Evolutionary conservation across 1,140 invertebrate genomes (phyloP).

Genomic region (Fopius arisanus): DNA sequence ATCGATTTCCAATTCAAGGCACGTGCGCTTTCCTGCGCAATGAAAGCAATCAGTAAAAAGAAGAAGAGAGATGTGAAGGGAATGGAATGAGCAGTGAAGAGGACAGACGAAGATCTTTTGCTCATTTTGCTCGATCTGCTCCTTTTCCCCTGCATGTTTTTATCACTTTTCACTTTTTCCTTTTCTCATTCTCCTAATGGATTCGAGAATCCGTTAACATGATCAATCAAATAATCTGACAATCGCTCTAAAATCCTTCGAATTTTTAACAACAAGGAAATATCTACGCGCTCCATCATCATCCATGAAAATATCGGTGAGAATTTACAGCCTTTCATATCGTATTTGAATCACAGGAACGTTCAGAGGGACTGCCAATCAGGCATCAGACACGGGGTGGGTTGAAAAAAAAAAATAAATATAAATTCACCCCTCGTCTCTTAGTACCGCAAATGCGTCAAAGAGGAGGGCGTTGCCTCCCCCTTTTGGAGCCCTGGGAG

Average conservation of each 20-base stretch:
- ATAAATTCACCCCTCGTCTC: neutral
- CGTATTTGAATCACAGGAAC: neutral
- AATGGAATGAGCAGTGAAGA: neutral
- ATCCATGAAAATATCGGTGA: neutral
- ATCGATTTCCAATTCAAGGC: conserved; percentile 33
- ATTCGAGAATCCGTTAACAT: conserved; percentile 8
- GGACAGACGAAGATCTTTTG: neutral
- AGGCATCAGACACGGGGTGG: neutral
- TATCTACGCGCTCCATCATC: neutral
- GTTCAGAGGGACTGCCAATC: conserved; percentile 27
- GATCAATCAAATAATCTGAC: conserved; percentile 21
- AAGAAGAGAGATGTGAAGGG: neutral
- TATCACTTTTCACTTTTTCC: too few relatives aligned
- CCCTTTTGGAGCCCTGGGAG: neutral
- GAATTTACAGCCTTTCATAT: neutral
- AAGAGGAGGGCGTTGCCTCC: neutral
- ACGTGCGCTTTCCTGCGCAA: conserved; percentile 23
- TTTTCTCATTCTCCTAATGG: too few relatives aligned
- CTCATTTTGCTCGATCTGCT: neutral
- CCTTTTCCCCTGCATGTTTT: neutral
- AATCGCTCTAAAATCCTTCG: neutral
- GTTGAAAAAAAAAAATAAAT: neutral
- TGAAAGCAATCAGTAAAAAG: conserved; percentile 9
- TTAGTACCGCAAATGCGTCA: neutral
- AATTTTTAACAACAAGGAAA: neutral